Base-by-base conservation (phyloP, 1,140 invertebrate genomes). In the Papilio aristodemus region DNA sequence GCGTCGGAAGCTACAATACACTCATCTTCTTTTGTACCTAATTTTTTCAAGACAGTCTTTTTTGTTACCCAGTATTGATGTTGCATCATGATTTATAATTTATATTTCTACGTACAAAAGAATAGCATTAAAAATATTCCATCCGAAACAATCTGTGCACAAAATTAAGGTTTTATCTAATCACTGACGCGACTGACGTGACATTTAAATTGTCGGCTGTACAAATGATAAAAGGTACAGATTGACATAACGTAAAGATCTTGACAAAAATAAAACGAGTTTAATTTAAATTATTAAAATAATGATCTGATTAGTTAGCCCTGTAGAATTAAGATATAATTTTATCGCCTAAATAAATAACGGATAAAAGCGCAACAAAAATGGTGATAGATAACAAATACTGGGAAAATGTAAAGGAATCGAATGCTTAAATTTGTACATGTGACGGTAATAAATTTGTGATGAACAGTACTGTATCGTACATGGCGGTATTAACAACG, bases 51-150 rank as follows among this genome's bases (percentile, higher is more conserved):
- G 27, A 99, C 95, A 58, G 96, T 95, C 92, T 99, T 98, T 86
- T 99, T 99, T 4, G 98, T 99, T 36, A 99, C 96, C 98, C 98
- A 99, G 91, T 97, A 99, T 73, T 99, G 97, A 87, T 98, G 97
- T 86, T 99, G 97, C 94, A 99, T 96, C 87, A 91, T 91, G 58
- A 79, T 89, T 75, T 32, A 27, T 13, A 62, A 71, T 57, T 71
- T 36, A 25, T 8, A 63, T 39, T 38, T 19, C 19, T 39, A 17
- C 32, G 14, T 36, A 17, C 7, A 9, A 60, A 60, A 9, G 1
- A 14, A 27, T 9, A 5, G 14, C 14, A 60, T 60, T 60, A 38
- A 60, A 60, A 32, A 58, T 58, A 17, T 38, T 19, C 32, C 32
- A 38, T 19, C 36, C 14, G 14, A 38, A 60, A 11, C 17, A 9